Evolutionary conservation across 2,797 vertebrate species (phyloP), one percentile per base, ranked within the genome.

Genomic region (Nyctibius grandis): DNA sequence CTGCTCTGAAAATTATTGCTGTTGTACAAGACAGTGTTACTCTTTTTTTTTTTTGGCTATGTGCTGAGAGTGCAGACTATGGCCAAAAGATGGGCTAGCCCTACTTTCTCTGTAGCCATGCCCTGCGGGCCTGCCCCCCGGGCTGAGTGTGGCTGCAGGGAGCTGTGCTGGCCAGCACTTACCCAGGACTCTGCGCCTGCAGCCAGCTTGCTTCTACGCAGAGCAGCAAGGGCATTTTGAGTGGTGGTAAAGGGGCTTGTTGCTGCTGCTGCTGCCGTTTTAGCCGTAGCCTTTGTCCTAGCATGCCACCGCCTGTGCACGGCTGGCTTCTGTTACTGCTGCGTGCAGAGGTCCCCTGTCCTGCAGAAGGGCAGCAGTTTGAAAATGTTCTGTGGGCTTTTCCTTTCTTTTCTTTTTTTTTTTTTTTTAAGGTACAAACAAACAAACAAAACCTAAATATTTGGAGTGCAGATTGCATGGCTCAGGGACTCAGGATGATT

Each of bases 401-500:
- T 89, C 44, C 56, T 80, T 76, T 89, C 14, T 73, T 93, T 79
- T 67, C 19, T 5, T 29, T 72, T 68, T 60, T 34, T 18, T 53
- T 12, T 50, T 40, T 23, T 61, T 36, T 11, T 15, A 12, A 51
- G 17, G 50, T 65, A 34, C 75, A 84, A 92, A 91, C 63, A 95
- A 89, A 78, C 67, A 85, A 87, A 63, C 82, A 93, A 84, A 93
- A 25, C 50, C 60, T 88, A 83, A 95, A 76, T 89, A 72, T 89
- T 88, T 93, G 51, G 54, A 85, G 82, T 40, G 31, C 1, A 1
- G 77, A 50, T 80, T 59, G 38, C 65, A 67, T 18, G 45, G 93
- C 75, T 91, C 59, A 91, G 91, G 73, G 81, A 77, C 75, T 91
- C 82, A 51, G 78, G 84, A 65, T 95, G 90, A 85, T 70, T 93